Evolutionary conservation across 2,113 vertebrate species (phyloP), one percentile per base, ranked within the genome.

Genomic region (Labeo catla): DNA sequence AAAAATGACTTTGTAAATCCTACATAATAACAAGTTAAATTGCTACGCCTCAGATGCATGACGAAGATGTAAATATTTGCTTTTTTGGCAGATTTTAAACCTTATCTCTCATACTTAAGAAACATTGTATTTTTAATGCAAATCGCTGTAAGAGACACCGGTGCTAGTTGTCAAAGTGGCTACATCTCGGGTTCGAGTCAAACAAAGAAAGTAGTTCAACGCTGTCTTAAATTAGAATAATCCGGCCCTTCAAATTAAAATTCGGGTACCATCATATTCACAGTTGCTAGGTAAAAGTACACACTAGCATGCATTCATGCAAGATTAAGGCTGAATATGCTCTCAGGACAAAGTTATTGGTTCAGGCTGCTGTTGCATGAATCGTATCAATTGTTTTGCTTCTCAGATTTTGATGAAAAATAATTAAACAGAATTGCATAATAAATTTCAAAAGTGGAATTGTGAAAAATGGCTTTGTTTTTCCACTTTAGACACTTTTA

Each of bases 81-180:
- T 82, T 82, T 45, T 82, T 68, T 68, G 47, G 43, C 59, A 81
- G 43, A 65, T 81, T 81, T 81, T 77, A 3, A 16, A 34, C 23
- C 23, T 52, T 36, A 52, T 77, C 47, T 54, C n/a, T 2, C 7
- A 77, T 54, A 52, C 23, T 76, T 76, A 52, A 28, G 74, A 76
- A 76, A 52, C 74, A 76, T 50, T 52, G 74, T 52, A 9, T 76
- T 28, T 73, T 76, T 76, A 76, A 81, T 65, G 2, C 1, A 81
- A 12, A 11, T 81, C 43, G 43, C 21, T 49, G 39, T 23, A n/a
- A 19, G 2, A 9, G 19, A 47, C 4, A 50, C 10, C 16, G 1
- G 76, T 23, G 28, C 28, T 10, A 54, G 49, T 77, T 28, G 50
- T 79, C 16, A 79, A 16, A 78, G 2, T 34, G 7, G 16, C 43